Evolutionary conservation across 2,113 vertebrate species (phyloP), one percentile per base, ranked within the genome.

Genomic region (Fulmarus glacialis): DNA sequence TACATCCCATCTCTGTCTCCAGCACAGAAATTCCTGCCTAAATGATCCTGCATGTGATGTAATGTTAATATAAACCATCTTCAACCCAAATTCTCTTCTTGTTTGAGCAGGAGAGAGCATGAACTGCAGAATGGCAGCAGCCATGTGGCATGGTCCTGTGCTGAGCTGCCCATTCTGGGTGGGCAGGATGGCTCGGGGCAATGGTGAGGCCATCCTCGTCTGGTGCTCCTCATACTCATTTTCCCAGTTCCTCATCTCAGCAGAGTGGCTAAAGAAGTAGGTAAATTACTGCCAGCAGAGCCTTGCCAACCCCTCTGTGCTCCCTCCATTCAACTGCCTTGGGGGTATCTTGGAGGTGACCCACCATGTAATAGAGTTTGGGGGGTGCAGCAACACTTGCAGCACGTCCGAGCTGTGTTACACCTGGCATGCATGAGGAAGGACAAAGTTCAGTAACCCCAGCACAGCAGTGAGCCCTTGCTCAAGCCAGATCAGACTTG

Each of bases 331-430:
- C 48, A 15, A 3, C 58, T 50, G 36, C 26, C 50, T 36, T 32
- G 26, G 42, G 24, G 56, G 3, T 50, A 22, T 18, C 32, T 43
- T 52, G 66, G 50, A 79, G 43, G 43, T 64, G 48, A 5, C 20
- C n/a, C 20, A 63, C 27, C 1, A 0, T 17, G 15, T 38, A 32
- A 27, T 16, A 36, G 50, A 71, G 26, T 27, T 36, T 36, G 18
- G 12, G 30, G 12, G 29, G 14, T 60, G 12, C 34, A 38, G 38
- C 60, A 59, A 15, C 6, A 36, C 32, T 32, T 26, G 24, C 48
- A 43, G 53, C 21, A 29, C 0, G 0, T 12, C 40, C 2, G 0
- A 55, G 71, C 15, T 67, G 18, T 47, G 62, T 59, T 47, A 55
- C 10, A 6, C 21, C 45, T 23, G 18, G 14, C 12, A 20, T 2